These are phyloP conservation scores for Lymantria dispar DNA, from an alignment of 2,888 invertebrate genomes.

Conservation along the genomic window DNA sequence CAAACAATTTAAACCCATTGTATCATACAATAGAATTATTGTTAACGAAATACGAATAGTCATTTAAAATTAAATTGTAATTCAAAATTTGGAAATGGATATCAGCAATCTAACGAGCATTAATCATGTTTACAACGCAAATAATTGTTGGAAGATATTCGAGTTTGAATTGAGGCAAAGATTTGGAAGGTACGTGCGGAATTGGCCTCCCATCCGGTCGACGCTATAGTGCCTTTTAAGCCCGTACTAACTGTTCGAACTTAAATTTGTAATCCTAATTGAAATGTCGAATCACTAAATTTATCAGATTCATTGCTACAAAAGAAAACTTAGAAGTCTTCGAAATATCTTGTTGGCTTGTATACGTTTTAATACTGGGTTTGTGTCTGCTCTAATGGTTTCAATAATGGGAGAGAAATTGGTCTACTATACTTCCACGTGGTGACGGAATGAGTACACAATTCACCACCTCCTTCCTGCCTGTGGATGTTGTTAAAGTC, in stretches of 20 bases:
- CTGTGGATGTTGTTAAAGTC: too few species aligned
- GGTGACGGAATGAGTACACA: too few species aligned
- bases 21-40: background rate
- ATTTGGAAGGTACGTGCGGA: slow-evolving; percentile 28
- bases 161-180: slow-evolving; percentile 30
- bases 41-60: background rate
- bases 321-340: too few species aligned
- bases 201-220: slow-evolving; percentile 23
- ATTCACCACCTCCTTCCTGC: too few species aligned
- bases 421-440: too few species aligned
- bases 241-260: slow-evolving; percentile 15
- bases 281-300: too few species aligned
- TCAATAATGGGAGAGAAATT: too few species aligned
- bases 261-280: background rate
- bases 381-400: too few species aligned
- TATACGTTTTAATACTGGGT: too few species aligned
- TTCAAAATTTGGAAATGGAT: slow-evolving; percentile 10
- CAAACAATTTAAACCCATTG: too few species aligned
- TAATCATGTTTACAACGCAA: slow-evolving; percentile 34
- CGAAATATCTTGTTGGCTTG: too few species aligned
- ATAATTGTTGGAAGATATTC: slow-evolving; percentile 32
- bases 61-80: background rate
- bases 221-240: background rate
- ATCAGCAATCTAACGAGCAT: slow-evolving; percentile 15
- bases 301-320: too few species aligned